A percentile compares a stretch with the other conserved stretches of the same genome.
These are phyloP conservation scores for Microchirus variegatus DNA, from an alignment of 2,797 vertebrate species.

Conservation along the genomic window DNA sequence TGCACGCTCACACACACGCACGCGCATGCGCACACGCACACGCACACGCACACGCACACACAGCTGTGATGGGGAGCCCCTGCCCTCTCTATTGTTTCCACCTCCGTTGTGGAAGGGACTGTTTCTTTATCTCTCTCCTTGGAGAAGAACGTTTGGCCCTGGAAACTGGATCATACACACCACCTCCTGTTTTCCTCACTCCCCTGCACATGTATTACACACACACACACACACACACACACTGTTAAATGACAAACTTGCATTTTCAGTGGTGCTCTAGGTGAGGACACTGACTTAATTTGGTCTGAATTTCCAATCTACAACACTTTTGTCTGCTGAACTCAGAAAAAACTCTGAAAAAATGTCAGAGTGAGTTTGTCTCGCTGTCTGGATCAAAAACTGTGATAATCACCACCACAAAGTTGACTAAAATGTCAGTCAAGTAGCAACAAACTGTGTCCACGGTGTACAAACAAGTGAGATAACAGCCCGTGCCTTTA, in stretches of 20 bases:
- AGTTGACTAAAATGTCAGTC: constrained; percentile 24
- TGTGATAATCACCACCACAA: constrained; percentile 37
- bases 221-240: constrained; percentile 21
- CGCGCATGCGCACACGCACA: constrained; percentile 12
- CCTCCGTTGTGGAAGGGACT: constrained; percentile 65
- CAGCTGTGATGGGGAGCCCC: constrained; percentile 43
- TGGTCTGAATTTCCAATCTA: constrained; percentile 1
- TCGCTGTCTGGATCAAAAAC: too few relatives aligned
- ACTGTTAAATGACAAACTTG: constrained; percentile 10
- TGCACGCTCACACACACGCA: constrained; percentile 9
- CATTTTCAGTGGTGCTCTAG: not conserved
- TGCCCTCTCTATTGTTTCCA: constrained; percentile 69
- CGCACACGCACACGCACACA: constrained; percentile 27
- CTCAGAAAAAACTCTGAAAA: too few relatives aligned
- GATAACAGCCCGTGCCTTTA: constrained; percentile 13
- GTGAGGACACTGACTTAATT: constrained; percentile 15
- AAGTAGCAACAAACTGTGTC: constrained; percentile 35
- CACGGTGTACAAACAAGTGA: constrained; percentile 18
- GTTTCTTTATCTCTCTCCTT: constrained; percentile 72
- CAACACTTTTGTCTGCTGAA: not conserved
- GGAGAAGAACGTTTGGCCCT: constrained; percentile 62
- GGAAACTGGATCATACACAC: constrained; percentile 68
- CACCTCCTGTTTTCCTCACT: constrained; percentile 75
- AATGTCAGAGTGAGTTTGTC: too few relatives aligned
- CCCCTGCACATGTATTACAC: constrained; percentile 27